phyloP scores from a whole-genome alignment of 2,113 vertebrate species.

The Apaloderma vittatum region DNA sequence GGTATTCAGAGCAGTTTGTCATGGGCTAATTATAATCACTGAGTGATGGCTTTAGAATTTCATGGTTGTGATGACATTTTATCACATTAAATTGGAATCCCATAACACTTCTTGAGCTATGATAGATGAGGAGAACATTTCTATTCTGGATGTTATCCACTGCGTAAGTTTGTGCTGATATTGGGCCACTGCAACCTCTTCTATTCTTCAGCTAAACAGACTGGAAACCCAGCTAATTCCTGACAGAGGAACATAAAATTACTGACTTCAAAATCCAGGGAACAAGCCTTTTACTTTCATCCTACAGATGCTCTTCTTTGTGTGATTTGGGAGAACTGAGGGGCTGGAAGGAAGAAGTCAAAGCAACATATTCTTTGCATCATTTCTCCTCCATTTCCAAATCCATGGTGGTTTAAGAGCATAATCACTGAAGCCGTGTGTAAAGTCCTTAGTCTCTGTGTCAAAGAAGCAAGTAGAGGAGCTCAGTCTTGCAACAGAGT shows the following conservation, averaged over 20 bases:
- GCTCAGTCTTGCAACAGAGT: fast-evolving
- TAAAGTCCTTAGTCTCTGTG: background rate
- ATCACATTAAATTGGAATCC: constrained; percentile 22
- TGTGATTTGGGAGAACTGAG: background rate
- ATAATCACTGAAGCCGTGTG: background rate
- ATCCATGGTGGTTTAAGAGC: background rate
- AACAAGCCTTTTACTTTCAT: background rate
- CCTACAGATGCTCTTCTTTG: background rate
- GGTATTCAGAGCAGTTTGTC: constrained; percentile 25
- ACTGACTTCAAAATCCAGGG: background rate
- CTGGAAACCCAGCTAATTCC: background rate
- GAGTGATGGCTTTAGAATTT: constrained; percentile 48
- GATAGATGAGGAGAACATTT: background rate
- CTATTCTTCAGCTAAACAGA: background rate
- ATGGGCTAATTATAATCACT: constrained; percentile 19
- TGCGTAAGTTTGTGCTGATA: background rate
- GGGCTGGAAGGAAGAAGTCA: background rate
- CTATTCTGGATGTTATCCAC: background rate
- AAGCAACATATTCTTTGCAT: background rate
- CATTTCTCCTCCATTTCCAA: background rate
- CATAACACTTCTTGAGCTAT: background rate
- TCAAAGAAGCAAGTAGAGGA: background rate
- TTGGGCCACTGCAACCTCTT: background rate
- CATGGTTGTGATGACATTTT: constrained; percentile 43
- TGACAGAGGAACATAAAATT: background rate